Percentiles rank a stretch among this genome's conserved stretches.
These are phyloP conservation scores for Anthophora plumipes DNA, from an alignment of 2,888 invertebrate genomes.

Conservation along the genomic window DNA sequence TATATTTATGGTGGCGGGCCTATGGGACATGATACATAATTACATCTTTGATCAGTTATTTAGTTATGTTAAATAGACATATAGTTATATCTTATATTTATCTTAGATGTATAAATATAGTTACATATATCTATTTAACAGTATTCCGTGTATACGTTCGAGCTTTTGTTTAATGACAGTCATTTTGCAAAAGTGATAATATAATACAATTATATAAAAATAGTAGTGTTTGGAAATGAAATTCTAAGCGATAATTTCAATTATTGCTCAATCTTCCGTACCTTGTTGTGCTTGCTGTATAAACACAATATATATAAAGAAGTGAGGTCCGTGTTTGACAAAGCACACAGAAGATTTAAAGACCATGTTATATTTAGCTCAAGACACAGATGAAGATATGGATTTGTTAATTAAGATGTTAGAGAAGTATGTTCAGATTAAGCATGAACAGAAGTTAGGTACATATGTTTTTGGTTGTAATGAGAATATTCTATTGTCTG, in stretches of 20 bases:
- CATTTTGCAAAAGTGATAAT: neutral
- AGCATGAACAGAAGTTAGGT: conserved; percentile 91
- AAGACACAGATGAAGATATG: conserved; percentile 87
- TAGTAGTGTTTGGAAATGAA: too few relatives aligned
- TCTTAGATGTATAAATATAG: too few relatives aligned
- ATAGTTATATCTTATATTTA: too few relatives aligned
- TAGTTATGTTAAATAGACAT: neutral
- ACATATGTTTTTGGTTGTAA: conserved; percentile 92
- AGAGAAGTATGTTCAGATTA: conserved; percentile 88
- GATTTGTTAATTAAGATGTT: conserved; percentile 89
- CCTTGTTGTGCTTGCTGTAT: too few relatives aligned
- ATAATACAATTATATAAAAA: neutral
- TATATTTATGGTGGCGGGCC: conserved; percentile 63
- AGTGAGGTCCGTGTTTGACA: too few relatives aligned
- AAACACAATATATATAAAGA: too few relatives aligned
- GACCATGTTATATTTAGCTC: conserved; percentile 90
- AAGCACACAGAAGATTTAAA: conserved; percentile 95
- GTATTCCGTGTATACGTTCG: neutral
- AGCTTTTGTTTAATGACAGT: neutral
- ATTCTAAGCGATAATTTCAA: too few relatives aligned
- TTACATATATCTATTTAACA: conserved; percentile 1
- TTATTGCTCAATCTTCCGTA: too few relatives aligned
- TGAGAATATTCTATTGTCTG: conserved; percentile 91
- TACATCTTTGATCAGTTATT: conserved; percentile 2
- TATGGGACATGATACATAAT: conserved; percentile 7